A percentile compares a stretch with the other conserved stretches of the same genome.
Conservation (phyloP, 92 coral and sea anemone genomes). For the Chrysogorgia sp. region DNA sequence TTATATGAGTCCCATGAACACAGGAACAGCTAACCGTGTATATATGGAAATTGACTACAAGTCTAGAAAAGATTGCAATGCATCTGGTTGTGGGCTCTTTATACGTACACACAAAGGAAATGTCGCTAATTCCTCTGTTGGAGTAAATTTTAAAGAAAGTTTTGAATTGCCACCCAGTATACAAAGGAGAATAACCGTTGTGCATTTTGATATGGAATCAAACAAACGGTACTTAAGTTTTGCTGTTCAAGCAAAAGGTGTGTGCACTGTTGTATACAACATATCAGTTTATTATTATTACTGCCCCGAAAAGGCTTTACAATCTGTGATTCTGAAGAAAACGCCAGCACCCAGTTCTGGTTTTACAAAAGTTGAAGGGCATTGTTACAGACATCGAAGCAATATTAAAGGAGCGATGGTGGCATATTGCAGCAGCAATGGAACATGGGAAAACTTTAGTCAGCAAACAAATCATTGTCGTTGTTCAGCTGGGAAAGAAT, state of each 20-base stretch:
- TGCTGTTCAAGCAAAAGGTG: background rate
- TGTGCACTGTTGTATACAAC: background rate
- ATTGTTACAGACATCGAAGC: slow-evolving; percentile 7
- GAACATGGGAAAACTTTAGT: background rate
- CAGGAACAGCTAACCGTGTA: background rate
- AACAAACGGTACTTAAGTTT: background rate
- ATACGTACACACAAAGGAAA: background rate
- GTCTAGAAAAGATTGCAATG: background rate
- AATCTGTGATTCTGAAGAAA: background rate
- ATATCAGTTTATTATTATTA: slow-evolving; percentile 1
- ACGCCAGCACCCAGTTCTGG: slow-evolving; percentile 15
- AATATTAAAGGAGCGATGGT: background rate
- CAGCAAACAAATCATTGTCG: background rate
- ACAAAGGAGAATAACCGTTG: background rate
- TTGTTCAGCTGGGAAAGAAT: background rate
- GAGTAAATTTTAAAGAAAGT: background rate
- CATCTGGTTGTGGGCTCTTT: background rate
- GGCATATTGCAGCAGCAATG: background rate
- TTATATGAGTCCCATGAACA: background rate
- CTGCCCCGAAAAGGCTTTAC: background rate
- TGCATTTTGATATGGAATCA: slow-evolving; percentile 11
- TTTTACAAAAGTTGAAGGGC: background rate
- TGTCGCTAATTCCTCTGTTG: background rate
- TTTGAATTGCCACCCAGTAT: background rate
- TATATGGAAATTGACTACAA: slow-evolving; percentile 13